Evolutionary conservation across 2,888 invertebrate genomes (phyloP).

Genomic region (Helleia helle): DNA sequence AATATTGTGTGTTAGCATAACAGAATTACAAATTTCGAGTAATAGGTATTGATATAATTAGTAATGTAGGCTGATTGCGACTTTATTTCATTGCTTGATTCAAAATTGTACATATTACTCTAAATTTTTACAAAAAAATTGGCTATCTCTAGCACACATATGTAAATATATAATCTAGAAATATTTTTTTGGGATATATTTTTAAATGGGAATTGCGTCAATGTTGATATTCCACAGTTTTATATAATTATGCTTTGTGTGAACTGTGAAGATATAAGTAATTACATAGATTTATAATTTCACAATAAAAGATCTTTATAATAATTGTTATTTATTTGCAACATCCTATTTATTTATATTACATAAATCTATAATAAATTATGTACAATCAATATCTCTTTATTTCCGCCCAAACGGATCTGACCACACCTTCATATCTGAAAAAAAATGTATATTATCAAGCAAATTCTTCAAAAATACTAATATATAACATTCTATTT

Average conservation of each 20-base stretch:
- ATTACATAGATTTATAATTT: constrained; percentile 41
- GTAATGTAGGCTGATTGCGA: not conserved
- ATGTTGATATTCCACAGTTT: constrained; percentile 36
- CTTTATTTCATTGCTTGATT: not conserved
- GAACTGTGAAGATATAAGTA: constrained; percentile 30
- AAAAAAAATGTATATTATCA: constrained; percentile 36
- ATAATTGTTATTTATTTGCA: constrained; percentile 9
- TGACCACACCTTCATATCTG: constrained; percentile 76
- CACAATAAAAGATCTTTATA: constrained; percentile 47
- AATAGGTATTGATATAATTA: not conserved
- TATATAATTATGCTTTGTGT: constrained; percentile 33
- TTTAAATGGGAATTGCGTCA: constrained; percentile 49
- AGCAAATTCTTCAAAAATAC: too few species aligned
- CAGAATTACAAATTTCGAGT: not conserved
- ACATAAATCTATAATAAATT: too few species aligned
- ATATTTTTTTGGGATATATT: too few species aligned
- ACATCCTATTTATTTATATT: not conserved
- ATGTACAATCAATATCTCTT: too few species aligned
- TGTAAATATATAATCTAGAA: constrained; percentile 53
- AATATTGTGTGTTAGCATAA: constrained; percentile 33
- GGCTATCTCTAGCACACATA: constrained; percentile 26
- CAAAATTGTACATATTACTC: constrained; percentile 10
- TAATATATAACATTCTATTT: too few species aligned
- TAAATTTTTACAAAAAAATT: constrained; percentile 16
- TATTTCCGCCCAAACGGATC: constrained; percentile 73